Base-by-base conservation (phyloP, 1,140 invertebrate species). In the Cydia fagiglandana region DNA sequence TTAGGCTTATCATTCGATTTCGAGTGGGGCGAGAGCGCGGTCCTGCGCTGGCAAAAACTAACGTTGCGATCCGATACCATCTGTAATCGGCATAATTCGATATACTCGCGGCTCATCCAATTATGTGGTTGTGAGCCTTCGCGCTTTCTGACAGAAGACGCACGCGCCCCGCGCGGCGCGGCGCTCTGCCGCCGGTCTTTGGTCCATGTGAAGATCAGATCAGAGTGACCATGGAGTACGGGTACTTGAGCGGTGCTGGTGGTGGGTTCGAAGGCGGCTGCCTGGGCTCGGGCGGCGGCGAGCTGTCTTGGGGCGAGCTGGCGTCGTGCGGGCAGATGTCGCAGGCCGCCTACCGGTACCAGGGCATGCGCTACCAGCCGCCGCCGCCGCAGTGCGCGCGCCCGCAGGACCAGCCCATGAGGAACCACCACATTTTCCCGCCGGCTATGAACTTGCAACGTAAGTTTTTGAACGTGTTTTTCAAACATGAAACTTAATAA, bases 251-350 rank as follows among this genome's bases (percentile, higher is more conserved):
- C 84, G 91, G 91, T 50, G 89, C 91, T 20, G 89, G 90, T 75
- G 88, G 91, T 76, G 91, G 91, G 13, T 93, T 93, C 81, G 91
- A 93, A 6, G 84, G 89, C 64, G 86, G 87, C 64, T 93, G 91
- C 78, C 80, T 91, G 77, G 88, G 87, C 38, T 84, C 88, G 24
- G 84, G 89, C 53, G 86, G 89, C 75, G 90, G 90, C 30, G 91
- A 93, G 80, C 84, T 93, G 82, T 91, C 96, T 7, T 97, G 97
- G 91, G 96, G 96, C 30, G 97, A 98, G 89, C 94, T 97, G 78
- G 96, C 96, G 30, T 97, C 96, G 12, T 98, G 97, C 91, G 96
- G 96, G 64, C 97, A 97, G 93, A 97, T 98, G 96, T 96, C 96
- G 74, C 95, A 96, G 83, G 95, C 95, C 3, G 95, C 95, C 2